Evolutionary conservation across 1,140 invertebrate species (phyloP), one percentile per base, ranked within the genome.

Genomic region (Drosophila paulistorum): DNA sequence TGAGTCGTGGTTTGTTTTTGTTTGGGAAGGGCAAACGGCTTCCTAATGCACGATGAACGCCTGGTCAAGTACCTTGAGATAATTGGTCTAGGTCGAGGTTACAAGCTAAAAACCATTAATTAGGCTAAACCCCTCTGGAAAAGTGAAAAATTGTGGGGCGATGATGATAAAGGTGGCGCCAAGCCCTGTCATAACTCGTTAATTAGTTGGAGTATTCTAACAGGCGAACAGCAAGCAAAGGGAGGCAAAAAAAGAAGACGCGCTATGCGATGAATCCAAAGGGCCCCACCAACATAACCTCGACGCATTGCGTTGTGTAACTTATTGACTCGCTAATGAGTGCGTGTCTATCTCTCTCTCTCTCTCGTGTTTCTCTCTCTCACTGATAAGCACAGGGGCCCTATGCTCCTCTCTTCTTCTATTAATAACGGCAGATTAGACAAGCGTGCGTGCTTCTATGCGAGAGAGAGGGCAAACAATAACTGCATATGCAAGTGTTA

Each of bases 191-290:
- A 91, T 87, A 91, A 91, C 86, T 83, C 80, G 85, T 91, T 91
- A 91, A 91, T 91, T 91, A 91, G 90, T 91, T 91, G 90, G 90
- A 91, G 90, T 89, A 90, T 90, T 84, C 71, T 69, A 91, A 81
- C 77, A 91, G 90, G 90, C 85, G 81, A 71, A 13, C 90, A 91
- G 90, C 57, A 65, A 26, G 39, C 35, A 4, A 39, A 39, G 4
- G 37, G 11, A 13, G 37, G 30, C 54, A 73, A 23, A 20, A 39
- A 42, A 51, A 20, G 17, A 51, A 51, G 45, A 51, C 45, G 45
- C 23, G 30, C 13, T 20, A 41, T 39, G 68, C 51, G 48, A 68
- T 68, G 77, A 35, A 60, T 69, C 65, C 71, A 77, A 66, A 59
- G 37, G 37, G 37, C 37, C 37, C 45, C 17, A 51, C 45, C 17